These are phyloP conservation scores for Macroteleia sp. DNA, from an alignment of 2,888 invertebrate species.

Conservation along the genomic window DNA sequence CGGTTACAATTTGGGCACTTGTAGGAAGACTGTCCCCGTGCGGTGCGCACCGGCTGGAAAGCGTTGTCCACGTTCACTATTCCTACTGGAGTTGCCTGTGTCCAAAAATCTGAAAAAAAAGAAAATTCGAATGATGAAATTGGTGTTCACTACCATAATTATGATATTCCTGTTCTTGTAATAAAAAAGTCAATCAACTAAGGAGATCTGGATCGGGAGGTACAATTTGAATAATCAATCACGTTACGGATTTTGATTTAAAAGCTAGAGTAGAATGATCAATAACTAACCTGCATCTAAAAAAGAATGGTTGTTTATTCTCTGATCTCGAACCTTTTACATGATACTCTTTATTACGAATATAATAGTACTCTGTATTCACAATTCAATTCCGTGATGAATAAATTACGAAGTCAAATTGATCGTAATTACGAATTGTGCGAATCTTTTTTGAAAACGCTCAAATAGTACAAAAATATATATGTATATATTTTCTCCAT, in stretches of 20 bases:
- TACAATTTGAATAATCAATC: too few relatives aligned
- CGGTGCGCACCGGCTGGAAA: constrained; percentile 70
- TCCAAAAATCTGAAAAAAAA: constrained; percentile 78
- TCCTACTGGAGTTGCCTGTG: constrained; percentile 21
- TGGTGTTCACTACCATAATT: constrained; percentile 30
- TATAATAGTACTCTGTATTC: not conserved
- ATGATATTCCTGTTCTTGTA: not conserved
- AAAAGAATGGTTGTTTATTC: constrained; percentile 54
- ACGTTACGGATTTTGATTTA: too few relatives aligned
- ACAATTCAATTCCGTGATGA: too few relatives aligned
- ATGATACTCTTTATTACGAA: too few relatives aligned
- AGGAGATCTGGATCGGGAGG: constrained; percentile 12
- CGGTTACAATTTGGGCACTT: constrained; percentile 86
- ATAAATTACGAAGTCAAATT: too few relatives aligned
- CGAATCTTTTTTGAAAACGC: not conserved
- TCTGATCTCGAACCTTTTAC: constrained; percentile 41
- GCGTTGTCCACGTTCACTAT: constrained; percentile 33
- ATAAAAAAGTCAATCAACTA: constrained; percentile 29
- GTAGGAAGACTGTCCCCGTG: constrained; percentile 80
- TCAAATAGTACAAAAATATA: constrained; percentile 39
- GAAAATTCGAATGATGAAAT: constrained; percentile 55
- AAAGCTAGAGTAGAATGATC: constrained; percentile 2
- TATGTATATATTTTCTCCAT: too few relatives aligned
- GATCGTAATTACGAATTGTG: too few relatives aligned
- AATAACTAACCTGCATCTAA: constrained; percentile 43